Evolutionary conservation across 1,140 invertebrate species (phyloP).

Genomic region (Spodoptera frugiperda): DNA sequence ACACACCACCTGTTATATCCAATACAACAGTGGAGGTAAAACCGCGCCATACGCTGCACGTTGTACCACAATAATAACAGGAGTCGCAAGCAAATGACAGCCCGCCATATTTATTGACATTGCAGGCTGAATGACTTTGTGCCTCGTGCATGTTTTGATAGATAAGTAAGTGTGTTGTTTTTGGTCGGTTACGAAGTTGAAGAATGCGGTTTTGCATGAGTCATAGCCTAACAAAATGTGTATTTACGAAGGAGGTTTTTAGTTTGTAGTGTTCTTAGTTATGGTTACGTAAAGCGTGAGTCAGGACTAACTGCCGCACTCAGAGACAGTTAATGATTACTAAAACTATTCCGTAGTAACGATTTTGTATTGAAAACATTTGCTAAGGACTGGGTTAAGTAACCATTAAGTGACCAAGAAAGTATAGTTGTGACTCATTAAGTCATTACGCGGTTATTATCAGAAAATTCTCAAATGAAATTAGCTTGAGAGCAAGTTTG

Average conservation of each 20-base stretch:
- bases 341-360: too few relatives aligned
- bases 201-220: not conserved
- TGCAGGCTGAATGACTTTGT: not conserved
- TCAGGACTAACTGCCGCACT: too few relatives aligned
- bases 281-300: not conserved
- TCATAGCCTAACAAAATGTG: not conserved
- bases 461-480: too few relatives aligned
- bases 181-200: not conserved
- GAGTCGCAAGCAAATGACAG: not conserved
- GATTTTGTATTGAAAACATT: too few relatives aligned
- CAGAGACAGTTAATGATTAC: too few relatives aligned
- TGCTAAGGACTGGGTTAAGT: too few relatives aligned
- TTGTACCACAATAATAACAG: not conserved
- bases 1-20: not conserved
- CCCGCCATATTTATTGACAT: not conserved
- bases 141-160: conserved; percentile 12
- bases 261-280: not conserved
- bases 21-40: not conserved
- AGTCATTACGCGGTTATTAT: too few relatives aligned
- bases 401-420: too few relatives aligned
- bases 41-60: not conserved
- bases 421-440: too few relatives aligned
- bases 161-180: not conserved
- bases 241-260: not conserved
- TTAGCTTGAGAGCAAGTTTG: too few relatives aligned